Base-by-base conservation (phyloP, 2,888 invertebrate genomes). In the Catonia carolina region DNA sequence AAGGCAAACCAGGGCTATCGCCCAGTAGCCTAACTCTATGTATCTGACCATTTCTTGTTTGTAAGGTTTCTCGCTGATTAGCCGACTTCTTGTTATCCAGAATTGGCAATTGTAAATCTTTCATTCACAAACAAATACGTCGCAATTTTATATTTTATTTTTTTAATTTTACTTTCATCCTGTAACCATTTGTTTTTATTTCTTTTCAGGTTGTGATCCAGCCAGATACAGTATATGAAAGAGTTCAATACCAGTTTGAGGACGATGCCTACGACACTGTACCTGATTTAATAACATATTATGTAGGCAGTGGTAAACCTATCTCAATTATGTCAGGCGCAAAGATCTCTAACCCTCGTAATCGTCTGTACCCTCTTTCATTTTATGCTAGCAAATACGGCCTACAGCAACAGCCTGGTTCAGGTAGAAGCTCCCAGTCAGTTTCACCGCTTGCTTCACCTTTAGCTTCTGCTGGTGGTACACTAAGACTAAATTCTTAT, bases 221-320 rank as follows among this genome's bases (percentile, higher is more conserved):
- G 68, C 89, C 90, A 0, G 89, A 92, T 67, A 93, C 93, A 0
- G 91, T 93, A 4, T 94, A 94, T 72, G 92, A 94, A 73, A 78
- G 89, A 64, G 85, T 92, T 27, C 91, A 94, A 70, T 96, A 89
- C 71, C 90, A 92, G 69, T 93, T 96, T 70, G 96, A 96, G 73
- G 93, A 93, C 68, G 91, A 93, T 70, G 85, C 89, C 1, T 96
- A 93, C 69, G 91, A 91, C 69, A 92, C 92, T 2, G 90, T 96
- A 17, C 89, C 93, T 0, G 93, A 94, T 72, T 79, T 97, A 55
- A 92, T 96, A 61, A 93, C 93, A 5, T 93, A 86, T 63, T 95
- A 96, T 71, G 92, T 95, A 20, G 90, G 91, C 1, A 91, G 90
- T 45, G 89, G 88, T 15, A 89, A 91, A 68, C 85, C 91, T 0